Evolutionary conservation across 1,140 invertebrate genomes (phyloP).

Genomic region (Diplogasteroides magnus): DNA sequence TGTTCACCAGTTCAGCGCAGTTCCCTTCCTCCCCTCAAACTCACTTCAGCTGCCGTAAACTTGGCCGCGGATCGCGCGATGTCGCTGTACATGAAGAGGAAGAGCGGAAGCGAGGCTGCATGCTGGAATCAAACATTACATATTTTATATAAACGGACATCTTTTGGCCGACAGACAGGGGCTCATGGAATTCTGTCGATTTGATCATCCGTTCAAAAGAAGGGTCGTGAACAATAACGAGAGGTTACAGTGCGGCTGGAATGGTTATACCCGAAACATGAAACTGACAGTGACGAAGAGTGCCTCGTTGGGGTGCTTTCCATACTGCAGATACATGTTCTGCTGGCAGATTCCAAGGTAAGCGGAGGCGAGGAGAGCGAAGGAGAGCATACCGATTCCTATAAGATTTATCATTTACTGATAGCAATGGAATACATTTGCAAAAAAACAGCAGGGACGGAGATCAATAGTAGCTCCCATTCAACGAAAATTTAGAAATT

Average conservation of each 20-base stretch:
- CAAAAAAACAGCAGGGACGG: too few relatives aligned
- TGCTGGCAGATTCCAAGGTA: slow-evolving; percentile 96
- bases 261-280: slow-evolving; percentile 8
- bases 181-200: too few relatives aligned
- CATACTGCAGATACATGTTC: slow-evolving; percentile 74
- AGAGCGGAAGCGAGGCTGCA: slow-evolving; percentile 77
- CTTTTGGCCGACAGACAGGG: too few relatives aligned
- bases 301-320: slow-evolving; percentile 89
- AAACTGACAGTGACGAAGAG: slow-evolving; percentile 76
- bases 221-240: slow-evolving; percentile 25
- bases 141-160: too few relatives aligned
- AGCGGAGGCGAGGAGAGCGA: slow-evolving; percentile 85
- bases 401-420: too few relatives aligned
- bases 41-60: slow-evolving; percentile 58
- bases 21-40: too few relatives aligned
- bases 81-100: slow-evolving; percentile 70
- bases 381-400: slow-evolving; percentile 74
- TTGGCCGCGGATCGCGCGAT: slow-evolving; percentile 67
- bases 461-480: too few relatives aligned
- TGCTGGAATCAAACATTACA: slow-evolving; percentile 64
- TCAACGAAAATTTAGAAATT: too few relatives aligned
- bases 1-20: too few relatives aligned
- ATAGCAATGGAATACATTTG: too few relatives aligned
- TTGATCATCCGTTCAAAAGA: slow-evolving; percentile 43
- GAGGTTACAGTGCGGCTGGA: background rate